phyloP scores from a whole-genome alignment of 1,140 invertebrate genomes.

The Onthophagus taurus region DNA sequence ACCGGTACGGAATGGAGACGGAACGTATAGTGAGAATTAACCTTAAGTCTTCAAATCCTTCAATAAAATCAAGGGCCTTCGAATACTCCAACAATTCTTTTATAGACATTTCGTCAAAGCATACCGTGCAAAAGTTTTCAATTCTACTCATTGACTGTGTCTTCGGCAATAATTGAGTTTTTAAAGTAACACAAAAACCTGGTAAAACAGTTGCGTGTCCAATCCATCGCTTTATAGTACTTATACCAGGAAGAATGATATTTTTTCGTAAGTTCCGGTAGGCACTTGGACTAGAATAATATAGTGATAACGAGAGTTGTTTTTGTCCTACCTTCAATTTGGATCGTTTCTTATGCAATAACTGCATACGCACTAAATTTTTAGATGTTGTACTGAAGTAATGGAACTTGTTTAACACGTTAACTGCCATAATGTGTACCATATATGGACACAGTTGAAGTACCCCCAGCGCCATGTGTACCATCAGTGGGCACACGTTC shows the following conservation, averaged over 20 bases:
- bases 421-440: too few relatives aligned
- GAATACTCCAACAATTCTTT: background rate
- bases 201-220: background rate
- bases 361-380: background rate
- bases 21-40: background rate
- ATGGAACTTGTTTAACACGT: too few relatives aligned
- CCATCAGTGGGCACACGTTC: too few relatives aligned
- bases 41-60: conserved; percentile 5
- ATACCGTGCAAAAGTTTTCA: background rate
- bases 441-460: too few relatives aligned
- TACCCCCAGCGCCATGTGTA: too few relatives aligned
- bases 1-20: background rate
- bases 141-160: background rate
- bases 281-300: background rate
- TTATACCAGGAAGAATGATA: background rate
- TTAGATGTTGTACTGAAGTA: too few relatives aligned
- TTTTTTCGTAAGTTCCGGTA: background rate
- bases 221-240: background rate
- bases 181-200: background rate
- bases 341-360: background rate
- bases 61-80: background rate
- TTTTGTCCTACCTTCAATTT: background rate
- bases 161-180: background rate
- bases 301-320: background rate
- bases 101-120: conserved; percentile 1